Evolutionary conservation across 2,113 vertebrate species (phyloP), one percentile per base, ranked within the genome.

Genomic region (Oryzias melastigma): DNA sequence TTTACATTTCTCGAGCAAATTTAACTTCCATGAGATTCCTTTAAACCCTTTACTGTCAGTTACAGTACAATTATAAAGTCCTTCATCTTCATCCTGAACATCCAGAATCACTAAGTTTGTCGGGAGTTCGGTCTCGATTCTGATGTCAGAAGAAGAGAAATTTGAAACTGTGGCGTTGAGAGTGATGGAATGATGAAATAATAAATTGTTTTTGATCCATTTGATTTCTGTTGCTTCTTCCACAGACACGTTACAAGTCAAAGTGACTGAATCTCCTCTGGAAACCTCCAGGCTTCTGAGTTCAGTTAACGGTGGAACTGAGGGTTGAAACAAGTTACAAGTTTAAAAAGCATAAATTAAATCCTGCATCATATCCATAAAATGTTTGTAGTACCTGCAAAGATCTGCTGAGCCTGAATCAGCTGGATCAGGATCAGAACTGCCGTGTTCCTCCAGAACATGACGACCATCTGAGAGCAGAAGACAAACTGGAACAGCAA

Each of bases 41-140:
- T 0, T 0, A 4, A 0, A 0, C 1, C 72, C 75, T 0, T 0
- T 0, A 1, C 0, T 0, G 0, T 0, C 0, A 50, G 0, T 2
- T 18, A 67, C 1, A 1, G 0, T 0, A 60, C 80, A 85, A 27
- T 0, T 51, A 47, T 83, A 85, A 27, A 69, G 41, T 70, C 85
- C 82, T 63, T 12, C 1, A 46, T 85, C 73, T 0, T 77, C n/a
- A 52, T 19, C 7, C 5, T 82, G 62, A 68, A 27, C 42, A 6
- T 24, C 46, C n/a, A 10, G 22, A 52, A 83, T 69, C 7, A 2
- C 73, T 0, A 65, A 18, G 1, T 3, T n/a, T 52, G 17, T 7
- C 25, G n/a, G 50, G 3, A 14, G 35, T 5, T 40, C 42, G 7
- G 0, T 0, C 13, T 81, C 46, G 63, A 79, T 63, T 51, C 0